phyloP scores from a whole-genome alignment of 2,888 invertebrate species.

The Mythimna loreyi region DNA sequence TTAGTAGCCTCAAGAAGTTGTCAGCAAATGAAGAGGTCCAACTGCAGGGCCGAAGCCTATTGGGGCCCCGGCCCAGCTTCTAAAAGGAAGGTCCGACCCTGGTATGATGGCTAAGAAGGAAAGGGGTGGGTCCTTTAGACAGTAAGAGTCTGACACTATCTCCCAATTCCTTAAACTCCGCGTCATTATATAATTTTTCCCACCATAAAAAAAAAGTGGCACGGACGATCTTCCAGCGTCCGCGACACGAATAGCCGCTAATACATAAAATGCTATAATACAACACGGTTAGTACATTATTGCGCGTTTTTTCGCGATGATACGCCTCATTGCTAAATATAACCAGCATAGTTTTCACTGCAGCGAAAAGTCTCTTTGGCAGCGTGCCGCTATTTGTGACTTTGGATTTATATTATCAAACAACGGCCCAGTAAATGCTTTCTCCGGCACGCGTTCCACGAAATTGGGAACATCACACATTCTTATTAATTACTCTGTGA shows the following conservation, averaged over 20 bases:
- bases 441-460: conserved; percentile 70
- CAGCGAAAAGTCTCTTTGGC: conserved; percentile 70
- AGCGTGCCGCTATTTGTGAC: conserved; percentile 70
- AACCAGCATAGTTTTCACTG: conserved; percentile 69
- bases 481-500: conserved; percentile 63
- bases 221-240: conserved; percentile 63
- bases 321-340: conserved; percentile 76
- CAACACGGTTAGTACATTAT: conserved; percentile 78
- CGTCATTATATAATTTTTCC: too few species aligned
- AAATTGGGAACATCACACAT: conserved; percentile 68
- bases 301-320: conserved; percentile 71
- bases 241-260: conserved; percentile 73
- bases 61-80: too few species aligned
- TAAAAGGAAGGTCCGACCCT: too few species aligned
- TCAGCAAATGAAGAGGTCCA: too few species aligned
- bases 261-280: conserved; percentile 68
- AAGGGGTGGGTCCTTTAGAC: too few species aligned
- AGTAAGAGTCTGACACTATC: too few species aligned
- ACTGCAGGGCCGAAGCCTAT: too few species aligned
- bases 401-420: conserved; percentile 71
- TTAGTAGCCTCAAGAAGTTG: too few species aligned
- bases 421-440: conserved; percentile 72
- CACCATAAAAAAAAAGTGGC: too few species aligned
- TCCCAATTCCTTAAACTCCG: too few species aligned
- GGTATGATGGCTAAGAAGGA: too few species aligned